Conservation (phyloP, 2,113 vertebrate genomes). For the Stegastes partitus region DNA sequence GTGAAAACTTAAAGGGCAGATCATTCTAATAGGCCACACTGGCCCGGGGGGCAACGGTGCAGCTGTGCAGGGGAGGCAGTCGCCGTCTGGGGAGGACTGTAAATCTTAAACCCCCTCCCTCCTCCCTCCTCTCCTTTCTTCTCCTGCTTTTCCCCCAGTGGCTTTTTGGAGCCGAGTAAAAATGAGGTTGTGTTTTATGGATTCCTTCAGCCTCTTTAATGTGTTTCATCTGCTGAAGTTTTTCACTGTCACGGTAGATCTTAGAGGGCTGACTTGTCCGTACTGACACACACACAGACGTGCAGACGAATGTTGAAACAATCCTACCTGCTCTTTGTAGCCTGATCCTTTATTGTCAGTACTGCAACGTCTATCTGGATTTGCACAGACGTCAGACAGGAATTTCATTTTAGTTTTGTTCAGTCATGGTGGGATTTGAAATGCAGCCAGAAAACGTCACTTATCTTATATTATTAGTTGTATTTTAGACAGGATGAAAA, state of each 20-base stretch:
- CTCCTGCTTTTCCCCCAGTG: constrained; percentile 54
- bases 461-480: constrained; percentile 1
- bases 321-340: constrained; percentile 12
- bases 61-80: constrained; percentile 76
- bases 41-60: constrained; percentile 68
- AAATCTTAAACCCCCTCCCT: constrained; percentile 69
- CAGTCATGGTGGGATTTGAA: constrained; percentile 9
- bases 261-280: constrained; percentile 44
- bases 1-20: constrained; percentile 80
- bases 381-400: constrained; percentile 1
- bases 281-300: constrained; percentile 12
- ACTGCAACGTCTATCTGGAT: constrained; percentile 22
- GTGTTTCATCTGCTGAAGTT: constrained; percentile 80
- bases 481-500: neutral
- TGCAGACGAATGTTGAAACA: neutral
- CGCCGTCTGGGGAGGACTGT: constrained; percentile 65
- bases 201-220: constrained; percentile 77
- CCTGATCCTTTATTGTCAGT: neutral
- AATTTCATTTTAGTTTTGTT: constrained; percentile 30
- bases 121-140: constrained; percentile 8
- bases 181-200: constrained; percentile 79
- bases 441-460: neutral
- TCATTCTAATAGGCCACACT: constrained; percentile 72
- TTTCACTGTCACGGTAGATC: constrained; percentile 70
- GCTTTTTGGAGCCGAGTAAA: constrained; percentile 62